These are phyloP conservation scores for Strigamia maritima DNA, from an alignment of 2,888 invertebrate genomes.

Conservation along the genomic window DNA sequence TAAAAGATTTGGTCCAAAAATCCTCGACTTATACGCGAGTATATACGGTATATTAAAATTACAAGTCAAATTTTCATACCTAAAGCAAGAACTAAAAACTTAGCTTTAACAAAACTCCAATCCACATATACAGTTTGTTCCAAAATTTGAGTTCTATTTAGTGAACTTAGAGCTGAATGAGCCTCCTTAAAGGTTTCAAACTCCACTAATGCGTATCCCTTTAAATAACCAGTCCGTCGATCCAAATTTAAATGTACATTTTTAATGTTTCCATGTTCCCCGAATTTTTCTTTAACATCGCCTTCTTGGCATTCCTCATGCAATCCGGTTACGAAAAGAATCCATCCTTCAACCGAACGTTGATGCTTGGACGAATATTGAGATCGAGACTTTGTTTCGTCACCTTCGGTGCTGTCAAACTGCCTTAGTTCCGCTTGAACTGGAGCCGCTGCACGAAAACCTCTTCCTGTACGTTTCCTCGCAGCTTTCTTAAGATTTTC, in stretches of 20 bases:
- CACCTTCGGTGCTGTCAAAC: conserved; percentile 79
- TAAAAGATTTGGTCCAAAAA: no score
- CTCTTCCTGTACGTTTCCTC: conserved; percentile 89
- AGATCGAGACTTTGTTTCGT: conserved; percentile 73
- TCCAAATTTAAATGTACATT: conserved; percentile 97
- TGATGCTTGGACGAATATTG: no score
- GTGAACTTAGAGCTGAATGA: conserved; percentile 81
- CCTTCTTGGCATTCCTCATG: conserved; percentile 99
- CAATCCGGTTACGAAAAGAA: conserved; percentile 94
- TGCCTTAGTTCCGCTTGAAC: conserved; percentile 63
- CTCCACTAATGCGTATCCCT: conserved; percentile 95
- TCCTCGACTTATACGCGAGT: no score
- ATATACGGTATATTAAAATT: conserved; percentile 47
- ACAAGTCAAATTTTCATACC: conserved; percentile 54
- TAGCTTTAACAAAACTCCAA: conserved; percentile 95
- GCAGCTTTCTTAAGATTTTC: conserved; percentile 93
- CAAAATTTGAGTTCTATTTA: conserved; percentile 86
- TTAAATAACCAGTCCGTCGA: conserved; percentile 89
- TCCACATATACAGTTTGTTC: conserved; percentile 92
- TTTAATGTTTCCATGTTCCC: conserved; percentile 95
- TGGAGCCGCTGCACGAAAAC: conserved; percentile 66
- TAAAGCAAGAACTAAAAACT: background rate
- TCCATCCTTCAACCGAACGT: conserved; percentile 98
- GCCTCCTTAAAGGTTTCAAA: conserved; percentile 98
- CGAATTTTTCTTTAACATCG: conserved; percentile 94